Evolutionary conservation across 2,797 vertebrate species (phyloP).

Genomic region (Sphenopsis melanotis): DNA sequence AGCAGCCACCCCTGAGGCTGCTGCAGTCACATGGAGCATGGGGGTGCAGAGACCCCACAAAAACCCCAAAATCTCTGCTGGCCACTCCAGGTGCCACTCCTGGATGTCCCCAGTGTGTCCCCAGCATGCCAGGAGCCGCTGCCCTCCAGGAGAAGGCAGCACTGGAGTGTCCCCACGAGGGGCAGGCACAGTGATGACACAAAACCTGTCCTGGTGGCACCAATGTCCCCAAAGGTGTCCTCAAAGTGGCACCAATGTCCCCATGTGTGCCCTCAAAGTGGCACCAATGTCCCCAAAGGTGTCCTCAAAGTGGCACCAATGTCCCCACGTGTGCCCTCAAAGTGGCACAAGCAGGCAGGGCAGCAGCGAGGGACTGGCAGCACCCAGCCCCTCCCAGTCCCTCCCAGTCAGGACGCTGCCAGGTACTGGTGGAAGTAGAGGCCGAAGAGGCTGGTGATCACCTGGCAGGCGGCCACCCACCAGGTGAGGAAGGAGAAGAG

Average conservation of each 20-base stretch:
- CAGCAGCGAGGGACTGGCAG: background rate
- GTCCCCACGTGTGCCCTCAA: accelerated
- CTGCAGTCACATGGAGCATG: background rate
- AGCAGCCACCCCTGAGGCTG: background rate
- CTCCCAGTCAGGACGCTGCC: slow-evolving; percentile 75
- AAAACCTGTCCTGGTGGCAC: background rate
- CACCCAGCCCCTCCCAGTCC: slow-evolving; percentile 2
- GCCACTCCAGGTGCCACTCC: background rate
- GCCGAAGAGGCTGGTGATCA: slow-evolving; percentile 90
- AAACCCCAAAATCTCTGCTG: background rate
- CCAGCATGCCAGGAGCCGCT: background rate
- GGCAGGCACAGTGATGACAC: background rate
- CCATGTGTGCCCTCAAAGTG: accelerated
- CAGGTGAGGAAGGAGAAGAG: slow-evolving; percentile 91
- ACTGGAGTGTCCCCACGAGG: background rate
- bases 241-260: too few species aligned
- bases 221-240: too few species aligned
- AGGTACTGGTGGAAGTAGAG: slow-evolving; percentile 96
- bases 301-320: too few species aligned
- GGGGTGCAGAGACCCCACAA: background rate
- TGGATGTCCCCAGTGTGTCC: background rate
- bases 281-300: background rate
- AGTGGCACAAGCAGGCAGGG: background rate
- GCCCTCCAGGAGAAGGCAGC: background rate
- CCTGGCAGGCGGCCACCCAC: slow-evolving; percentile 93